phyloP scores from a whole-genome alignment of 2,888 invertebrate species.

The Caradrina clavipalpis region DNA sequence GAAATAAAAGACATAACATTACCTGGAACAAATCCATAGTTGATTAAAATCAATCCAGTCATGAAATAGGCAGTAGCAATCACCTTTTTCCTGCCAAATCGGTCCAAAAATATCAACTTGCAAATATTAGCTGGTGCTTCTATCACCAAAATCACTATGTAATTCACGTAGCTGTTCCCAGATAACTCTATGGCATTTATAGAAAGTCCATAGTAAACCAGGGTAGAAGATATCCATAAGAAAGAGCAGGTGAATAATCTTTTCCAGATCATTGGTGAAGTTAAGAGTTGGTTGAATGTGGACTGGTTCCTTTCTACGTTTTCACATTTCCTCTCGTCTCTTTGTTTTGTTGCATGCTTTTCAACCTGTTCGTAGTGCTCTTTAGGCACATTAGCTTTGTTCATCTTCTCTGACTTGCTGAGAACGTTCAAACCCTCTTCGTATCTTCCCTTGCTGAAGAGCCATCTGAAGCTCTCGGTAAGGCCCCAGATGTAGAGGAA shows the following conservation, averaged over 20 bases:
- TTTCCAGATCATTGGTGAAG: conserved; percentile 90
- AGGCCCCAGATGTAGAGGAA: conserved; percentile 85
- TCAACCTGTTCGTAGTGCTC: conserved; percentile 86
- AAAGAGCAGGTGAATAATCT: conserved; percentile 93
- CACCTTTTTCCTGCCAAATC: conserved; percentile 92
- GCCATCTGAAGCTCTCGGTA: conserved; percentile 87
- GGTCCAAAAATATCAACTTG: conserved; percentile 92
- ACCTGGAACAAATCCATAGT: conserved; percentile 92
- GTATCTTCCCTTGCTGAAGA: conserved; percentile 92
- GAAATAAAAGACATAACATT: conserved; percentile 29
- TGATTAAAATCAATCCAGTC: conserved; percentile 92
- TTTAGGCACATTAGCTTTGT: conserved; percentile 88
- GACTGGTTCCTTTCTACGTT: conserved; percentile 80
- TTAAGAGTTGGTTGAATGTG: conserved; percentile 81
- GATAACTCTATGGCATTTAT: conserved; percentile 94
- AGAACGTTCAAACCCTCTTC: conserved; percentile 92
- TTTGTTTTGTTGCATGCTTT: conserved; percentile 83
- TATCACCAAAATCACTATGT: conserved; percentile 92
- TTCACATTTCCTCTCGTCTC: conserved; percentile 83
- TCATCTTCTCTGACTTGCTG: conserved; percentile 92
- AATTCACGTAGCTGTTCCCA: conserved; percentile 95
- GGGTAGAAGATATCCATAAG: conserved; percentile 94
- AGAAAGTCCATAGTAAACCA: conserved; percentile 95
- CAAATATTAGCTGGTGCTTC: conserved; percentile 95
- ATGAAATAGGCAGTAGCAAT: conserved; percentile 92